Conservation (phyloP, 2,888 invertebrate species). For the Spodoptera littoralis region DNA sequence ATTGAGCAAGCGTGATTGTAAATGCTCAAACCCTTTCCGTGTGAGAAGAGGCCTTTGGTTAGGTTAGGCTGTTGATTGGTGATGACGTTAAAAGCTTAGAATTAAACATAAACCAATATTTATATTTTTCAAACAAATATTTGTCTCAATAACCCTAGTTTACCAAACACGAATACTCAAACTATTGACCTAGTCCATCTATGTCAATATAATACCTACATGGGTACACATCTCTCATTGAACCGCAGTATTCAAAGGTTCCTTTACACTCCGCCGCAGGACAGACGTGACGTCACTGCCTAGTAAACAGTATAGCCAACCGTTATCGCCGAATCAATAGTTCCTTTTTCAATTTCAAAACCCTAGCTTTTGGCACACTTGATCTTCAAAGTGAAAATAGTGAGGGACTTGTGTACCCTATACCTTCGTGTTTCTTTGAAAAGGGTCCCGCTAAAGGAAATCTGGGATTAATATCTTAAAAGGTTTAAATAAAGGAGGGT, state of each 20-base stretch:
- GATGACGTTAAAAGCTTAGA: no score
- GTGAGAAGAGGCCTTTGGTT: no score
- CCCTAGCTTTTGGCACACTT: constrained; percentile 40
- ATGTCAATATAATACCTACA: no score
- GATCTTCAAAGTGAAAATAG: constrained; percentile 54
- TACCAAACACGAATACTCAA: no score
- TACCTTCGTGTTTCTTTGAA: constrained; percentile 56
- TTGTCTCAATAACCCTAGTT: no score
- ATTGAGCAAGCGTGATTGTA: no score
- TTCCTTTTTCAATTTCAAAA: constrained; percentile 34
- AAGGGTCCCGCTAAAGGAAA: constrained; percentile 53
- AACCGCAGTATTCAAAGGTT: background rate
- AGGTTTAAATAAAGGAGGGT: constrained; percentile 43
- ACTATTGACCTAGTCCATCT: no score
- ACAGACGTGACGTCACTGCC: constrained; percentile 22
- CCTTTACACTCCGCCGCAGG: background rate
- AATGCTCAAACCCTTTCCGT: no score
- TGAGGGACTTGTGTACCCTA: constrained; percentile 22
- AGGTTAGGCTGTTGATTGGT: no score
- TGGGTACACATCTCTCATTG: background rate
- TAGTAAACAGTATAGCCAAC: constrained; percentile 55
- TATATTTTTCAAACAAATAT: no score
- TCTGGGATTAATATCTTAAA: constrained; percentile 63
- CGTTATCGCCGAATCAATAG: constrained; percentile 41
- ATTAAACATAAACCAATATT: no score